Base-by-base conservation (phyloP, 2,888 invertebrate species). In the Sycophila texana region DNA sequence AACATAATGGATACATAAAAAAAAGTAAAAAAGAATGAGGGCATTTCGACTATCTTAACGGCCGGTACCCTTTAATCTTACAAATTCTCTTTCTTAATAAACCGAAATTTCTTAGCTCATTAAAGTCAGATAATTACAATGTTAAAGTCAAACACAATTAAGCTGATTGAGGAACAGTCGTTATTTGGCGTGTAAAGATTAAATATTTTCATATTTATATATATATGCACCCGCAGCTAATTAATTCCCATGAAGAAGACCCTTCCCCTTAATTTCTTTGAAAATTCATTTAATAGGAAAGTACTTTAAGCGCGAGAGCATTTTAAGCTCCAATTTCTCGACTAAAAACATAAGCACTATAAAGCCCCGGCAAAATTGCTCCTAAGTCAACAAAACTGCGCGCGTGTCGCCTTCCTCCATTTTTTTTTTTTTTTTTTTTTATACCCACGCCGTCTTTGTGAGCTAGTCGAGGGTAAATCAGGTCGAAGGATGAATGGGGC, bases 401-500 rank as follows among this genome's bases (percentile, higher is more conserved):
- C 53, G 30, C 12, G 57, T 60, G 47, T 39, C 16, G 39, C 18
- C 39, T 39, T 51, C 39, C 16, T 30, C 7, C 18, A 1, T 3
- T 49, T 39, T 39, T 39, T 30, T 12, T 51, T 63, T 18, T 20
- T 22, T 49, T 26, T 51, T 67, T 51, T 39, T 51, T 26, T n/a
- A 22, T 14, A 14, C 26, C 16, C 26, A 26, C 30, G 4, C 18
- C 30, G 70, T 30, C 76, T 77, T 77, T 77, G 58, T 72, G 20
- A 22, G 20, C 18, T 51, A 65, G 18, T 49, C 49, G 20, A 26
- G 65, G 51, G 72, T 51, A 51, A 72, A 77, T 77, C 77, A 66
- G 71, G 77, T 71, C 71, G 71, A 65, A 57, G 71, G 57, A 77
- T 77, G 77, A 77, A 77, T 77, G 58, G 76, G 63, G 39, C 16